Evolutionary conservation across 2,888 invertebrate genomes (phyloP).

Genomic region (Chaetoderma sp.): DNA sequence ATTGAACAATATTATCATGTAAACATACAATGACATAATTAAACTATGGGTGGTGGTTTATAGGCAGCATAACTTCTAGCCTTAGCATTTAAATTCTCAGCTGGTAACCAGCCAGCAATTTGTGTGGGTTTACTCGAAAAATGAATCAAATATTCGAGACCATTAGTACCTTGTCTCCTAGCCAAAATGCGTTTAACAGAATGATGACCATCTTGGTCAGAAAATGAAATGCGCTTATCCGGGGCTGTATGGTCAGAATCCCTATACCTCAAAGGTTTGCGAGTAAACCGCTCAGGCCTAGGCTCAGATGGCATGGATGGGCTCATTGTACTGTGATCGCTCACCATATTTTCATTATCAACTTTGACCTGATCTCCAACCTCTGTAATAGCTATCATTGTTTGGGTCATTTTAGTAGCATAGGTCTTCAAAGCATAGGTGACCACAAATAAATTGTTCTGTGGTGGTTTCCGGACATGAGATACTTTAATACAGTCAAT

Average conservation of each 20-base stretch:
- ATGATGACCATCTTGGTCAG: not conserved
- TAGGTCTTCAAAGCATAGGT: no score
- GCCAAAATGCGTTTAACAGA: slow-evolving; percentile 28
- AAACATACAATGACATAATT: no score
- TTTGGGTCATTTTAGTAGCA: no score
- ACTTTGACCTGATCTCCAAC: no score
- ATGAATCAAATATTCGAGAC: slow-evolving; percentile 27
- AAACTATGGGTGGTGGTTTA: no score
- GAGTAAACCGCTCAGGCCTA: not conserved
- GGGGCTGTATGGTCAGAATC: not conserved
- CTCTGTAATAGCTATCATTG: no score
- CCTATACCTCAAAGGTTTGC: not conserved
- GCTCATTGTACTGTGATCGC: no score
- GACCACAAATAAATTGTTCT: no score
- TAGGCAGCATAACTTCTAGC: no score
- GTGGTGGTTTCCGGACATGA: slow-evolving; percentile 32
- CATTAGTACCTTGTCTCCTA: slow-evolving; percentile 23
- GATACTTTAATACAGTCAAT: slow-evolving; percentile 34
- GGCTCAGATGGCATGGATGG: no score
- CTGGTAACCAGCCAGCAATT: slow-evolving; percentile 22
- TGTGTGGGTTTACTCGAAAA: slow-evolving; percentile 30
- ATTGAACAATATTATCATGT: no score
- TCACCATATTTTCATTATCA: no score
- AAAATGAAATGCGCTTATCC: not conserved
- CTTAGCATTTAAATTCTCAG: not conserved